These are phyloP conservation scores for Bellardia pandia DNA, from an alignment of 2,888 invertebrate genomes.

Conservation along the genomic window DNA sequence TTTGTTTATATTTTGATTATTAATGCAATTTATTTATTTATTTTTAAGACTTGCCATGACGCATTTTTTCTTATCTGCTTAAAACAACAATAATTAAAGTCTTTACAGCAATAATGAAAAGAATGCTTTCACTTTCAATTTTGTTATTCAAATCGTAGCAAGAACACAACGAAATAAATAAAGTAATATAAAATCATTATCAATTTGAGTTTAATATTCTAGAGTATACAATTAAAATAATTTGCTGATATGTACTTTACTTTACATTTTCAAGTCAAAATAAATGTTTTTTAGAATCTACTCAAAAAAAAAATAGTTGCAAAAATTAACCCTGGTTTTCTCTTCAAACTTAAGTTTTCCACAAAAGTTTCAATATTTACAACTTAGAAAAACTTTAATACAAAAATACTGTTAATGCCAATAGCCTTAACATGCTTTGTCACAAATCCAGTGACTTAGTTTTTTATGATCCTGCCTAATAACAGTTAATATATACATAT, in stretches of 20 bases:
- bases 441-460: no score
- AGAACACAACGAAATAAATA: constrained; percentile 20
- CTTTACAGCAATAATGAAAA: constrained; percentile 36
- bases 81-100: constrained; percentile 7
- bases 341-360: no score
- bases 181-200: constrained; percentile 31
- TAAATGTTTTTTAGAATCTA: neutral
- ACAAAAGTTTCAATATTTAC: no score
- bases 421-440: no score
- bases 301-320: no score
- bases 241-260: constrained; percentile 11
- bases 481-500: no score
- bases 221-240: constrained; percentile 15
- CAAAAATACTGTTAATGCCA: no score
- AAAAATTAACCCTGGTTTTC: no score
- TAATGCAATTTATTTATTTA: constrained; percentile 57
- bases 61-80: constrained; percentile 65
- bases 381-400: no score
- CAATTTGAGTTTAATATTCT: constrained; percentile 29
- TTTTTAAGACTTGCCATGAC: constrained; percentile 50
- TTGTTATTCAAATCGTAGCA: constrained; percentile 17
- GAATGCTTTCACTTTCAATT: constrained; percentile 55
- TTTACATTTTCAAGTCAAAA: neutral
- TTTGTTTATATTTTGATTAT: constrained; percentile 32
- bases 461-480: no score